Conservation (phyloP, 2,113 vertebrate genomes). For the Upupa epops region DNA sequence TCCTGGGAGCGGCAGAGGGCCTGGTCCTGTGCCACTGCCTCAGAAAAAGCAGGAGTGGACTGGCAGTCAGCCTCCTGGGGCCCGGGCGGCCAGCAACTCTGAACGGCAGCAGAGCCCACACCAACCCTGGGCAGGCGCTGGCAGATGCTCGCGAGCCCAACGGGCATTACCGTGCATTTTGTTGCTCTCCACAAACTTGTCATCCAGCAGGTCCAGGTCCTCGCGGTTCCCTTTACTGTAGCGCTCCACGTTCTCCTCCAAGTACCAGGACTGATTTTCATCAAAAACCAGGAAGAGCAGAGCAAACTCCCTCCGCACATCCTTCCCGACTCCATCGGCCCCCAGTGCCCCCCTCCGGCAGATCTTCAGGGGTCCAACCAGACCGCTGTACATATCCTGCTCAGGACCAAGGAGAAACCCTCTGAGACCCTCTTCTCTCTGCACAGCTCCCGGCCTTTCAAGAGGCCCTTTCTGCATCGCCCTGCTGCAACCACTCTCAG, state of each 20-base stretch:
- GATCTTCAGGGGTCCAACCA: constrained; percentile 75
- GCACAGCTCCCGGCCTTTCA: background rate
- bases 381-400: constrained; percentile 78
- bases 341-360: constrained; percentile 70
- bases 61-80: background rate
- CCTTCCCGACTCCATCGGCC: constrained; percentile 52
- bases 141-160: background rate
- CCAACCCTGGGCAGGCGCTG: fast-evolving
- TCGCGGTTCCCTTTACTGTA: constrained; percentile 14
- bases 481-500: background rate
- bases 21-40: background rate
- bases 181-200: constrained; percentile 79
- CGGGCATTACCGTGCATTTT: constrained; percentile 78
- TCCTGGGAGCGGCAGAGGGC: background rate
- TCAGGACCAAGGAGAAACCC: background rate
- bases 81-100: background rate
- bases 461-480: background rate
- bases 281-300: constrained; percentile 81
- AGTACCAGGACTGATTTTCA: constrained; percentile 82
- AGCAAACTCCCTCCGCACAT: constrained; percentile 76
- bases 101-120: background rate
- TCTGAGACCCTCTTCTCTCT: background rate
- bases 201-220: constrained; percentile 45
- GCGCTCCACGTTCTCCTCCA: constrained; percentile 73
- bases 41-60: too few species aligned